phyloP scores from a whole-genome alignment of 2,888 invertebrate genomes.

The Rotaria macrura region DNA sequence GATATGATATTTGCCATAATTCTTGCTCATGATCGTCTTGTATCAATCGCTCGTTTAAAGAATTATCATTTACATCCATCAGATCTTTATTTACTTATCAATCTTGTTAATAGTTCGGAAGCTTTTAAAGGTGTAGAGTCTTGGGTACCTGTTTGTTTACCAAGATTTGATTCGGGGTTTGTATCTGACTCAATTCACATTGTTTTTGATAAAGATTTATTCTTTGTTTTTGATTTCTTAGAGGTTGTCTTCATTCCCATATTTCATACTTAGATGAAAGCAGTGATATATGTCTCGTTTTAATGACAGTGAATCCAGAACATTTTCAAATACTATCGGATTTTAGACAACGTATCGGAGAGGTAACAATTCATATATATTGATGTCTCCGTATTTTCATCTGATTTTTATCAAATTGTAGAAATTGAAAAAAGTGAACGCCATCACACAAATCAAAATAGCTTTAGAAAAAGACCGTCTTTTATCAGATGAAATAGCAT shows the following conservation, averaged over 20 bases:
- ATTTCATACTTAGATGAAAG: constrained; percentile 84
- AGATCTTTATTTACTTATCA: constrained; percentile 82
- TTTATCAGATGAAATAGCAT: not conserved
- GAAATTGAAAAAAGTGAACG: not conserved
- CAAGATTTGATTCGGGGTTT: constrained; percentile 72
- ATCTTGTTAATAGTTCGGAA: constrained; percentile 82
- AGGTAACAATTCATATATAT: no score
- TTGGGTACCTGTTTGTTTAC: constrained; percentile 94
- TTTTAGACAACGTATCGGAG: not conserved
- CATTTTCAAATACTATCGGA: not conserved
- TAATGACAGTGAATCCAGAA: not conserved
- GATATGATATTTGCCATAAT: constrained; percentile 68
- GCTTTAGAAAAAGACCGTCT: not conserved
- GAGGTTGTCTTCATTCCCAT: constrained; percentile 87
- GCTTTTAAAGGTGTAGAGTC: constrained; percentile 88
- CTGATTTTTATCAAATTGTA: not conserved
- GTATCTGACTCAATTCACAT: no score
- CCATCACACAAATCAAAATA: not conserved
- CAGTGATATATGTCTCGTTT: not conserved
- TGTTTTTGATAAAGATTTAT: no score
- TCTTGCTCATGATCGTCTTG: constrained; percentile 73
- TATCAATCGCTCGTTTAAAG: constrained; percentile 85
- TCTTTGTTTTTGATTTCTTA: constrained; percentile 45
- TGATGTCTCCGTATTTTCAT: not conserved
- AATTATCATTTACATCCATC: constrained; percentile 83